Conservation (phyloP, 2,113 vertebrate genomes). For the Cottus gobio region DNA sequence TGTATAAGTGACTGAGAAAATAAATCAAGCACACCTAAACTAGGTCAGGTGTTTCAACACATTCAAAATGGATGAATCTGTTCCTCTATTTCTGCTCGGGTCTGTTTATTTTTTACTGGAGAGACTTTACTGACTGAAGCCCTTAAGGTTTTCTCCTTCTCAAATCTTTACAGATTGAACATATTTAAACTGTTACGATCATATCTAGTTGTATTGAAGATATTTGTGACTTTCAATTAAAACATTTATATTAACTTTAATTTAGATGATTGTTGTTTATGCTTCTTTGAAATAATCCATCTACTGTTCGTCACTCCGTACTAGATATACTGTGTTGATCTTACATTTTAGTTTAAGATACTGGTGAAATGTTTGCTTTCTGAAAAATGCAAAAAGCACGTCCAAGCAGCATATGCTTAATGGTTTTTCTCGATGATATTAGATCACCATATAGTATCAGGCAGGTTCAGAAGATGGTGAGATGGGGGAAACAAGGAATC, state of each 20-base stretch:
- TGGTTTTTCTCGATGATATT: background rate
- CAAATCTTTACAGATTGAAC: background rate
- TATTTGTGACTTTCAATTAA: background rate
- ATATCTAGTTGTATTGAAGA: background rate
- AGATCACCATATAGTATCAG: background rate
- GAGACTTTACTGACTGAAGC: slow-evolving; percentile 31
- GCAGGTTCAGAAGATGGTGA: background rate
- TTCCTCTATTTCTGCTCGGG: slow-evolving; percentile 49
- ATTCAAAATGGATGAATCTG: slow-evolving; percentile 69
- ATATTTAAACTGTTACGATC: background rate
- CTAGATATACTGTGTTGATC: background rate
- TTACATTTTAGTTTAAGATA: background rate
- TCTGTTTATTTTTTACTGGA: slow-evolving; percentile 38
- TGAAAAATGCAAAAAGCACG: background rate
- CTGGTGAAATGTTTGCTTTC: background rate
- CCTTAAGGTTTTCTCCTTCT: background rate
- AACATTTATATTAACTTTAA: background rate
- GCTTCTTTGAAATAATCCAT: background rate
- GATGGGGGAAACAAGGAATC: background rate
- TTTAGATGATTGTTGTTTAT: background rate
- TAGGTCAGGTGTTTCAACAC: slow-evolving; percentile 68
- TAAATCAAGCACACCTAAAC: slow-evolving; percentile 71
- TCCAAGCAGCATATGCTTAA: background rate
- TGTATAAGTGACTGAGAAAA: slow-evolving; percentile 58
- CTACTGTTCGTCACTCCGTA: background rate